Evolutionary conservation across 2,888 invertebrate genomes (phyloP), one percentile per base, ranked within the genome.

Genomic region (Cyrtodaria siliqua): DNA sequence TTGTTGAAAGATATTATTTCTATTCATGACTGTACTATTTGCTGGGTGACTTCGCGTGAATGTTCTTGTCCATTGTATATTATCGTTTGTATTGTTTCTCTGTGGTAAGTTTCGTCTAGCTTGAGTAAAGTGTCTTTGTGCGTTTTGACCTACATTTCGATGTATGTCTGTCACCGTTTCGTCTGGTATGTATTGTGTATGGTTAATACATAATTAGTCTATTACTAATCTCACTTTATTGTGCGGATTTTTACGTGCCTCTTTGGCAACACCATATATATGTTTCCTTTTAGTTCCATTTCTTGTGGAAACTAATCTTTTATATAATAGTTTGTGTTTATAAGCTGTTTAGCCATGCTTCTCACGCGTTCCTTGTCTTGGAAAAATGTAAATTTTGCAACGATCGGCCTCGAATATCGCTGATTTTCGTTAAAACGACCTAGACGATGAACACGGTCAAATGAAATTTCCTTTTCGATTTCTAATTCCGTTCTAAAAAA

Each of bases 381-480:
- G 26, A 16, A 56, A 16, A 16, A n/a, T 2, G 56, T 40, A n/a
- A 56, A 66, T 26, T 56, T 66, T 2, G 53, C 57, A 8, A 66
- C 23, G 26, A 66, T 57, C 3, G 66, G 44, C 3, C 56, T 40
- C 3, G 66, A 47, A 23, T 56, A 56, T n/a, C 2, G 2, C 8
- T 33, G 12, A n/a, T 56, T 26, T 20, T 16, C n/a, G 1, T 56
- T 27, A 20, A 20, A 44, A 12, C 38, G 9, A 1, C 56, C 66
- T 9, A 66, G 4, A 12, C 66, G 56, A 18, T 56, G 66, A 6
- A 53, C 57, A 27, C 66, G 38, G 12, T 66, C 66, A 56, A 66
- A 57, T 16, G 38, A 1, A 18, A 66, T 47, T 1, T 56, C 20
- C 20, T 18, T 24, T 1, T 40, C 55, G 3, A 63, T 27, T 3